Percentiles rank a stretch among this genome's conserved stretches.
These are phyloP conservation scores for Timandra comae DNA, from an alignment of 2,888 invertebrate genomes.

Conservation along the genomic window DNA sequence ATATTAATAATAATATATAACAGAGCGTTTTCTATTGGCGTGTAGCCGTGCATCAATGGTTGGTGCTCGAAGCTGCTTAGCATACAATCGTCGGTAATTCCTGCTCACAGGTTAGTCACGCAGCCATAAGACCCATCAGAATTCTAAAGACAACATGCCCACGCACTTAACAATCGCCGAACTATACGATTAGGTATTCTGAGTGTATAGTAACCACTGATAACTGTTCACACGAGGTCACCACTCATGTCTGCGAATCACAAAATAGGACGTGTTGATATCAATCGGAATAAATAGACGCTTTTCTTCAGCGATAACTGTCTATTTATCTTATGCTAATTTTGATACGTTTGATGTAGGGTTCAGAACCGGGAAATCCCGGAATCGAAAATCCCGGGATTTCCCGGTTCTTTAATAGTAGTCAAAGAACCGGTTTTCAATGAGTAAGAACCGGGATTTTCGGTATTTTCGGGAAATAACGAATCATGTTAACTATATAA, in stretches of 20 bases:
- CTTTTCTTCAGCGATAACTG: conserved; percentile 17
- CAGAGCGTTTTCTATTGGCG: no score
- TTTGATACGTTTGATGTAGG: neutral
- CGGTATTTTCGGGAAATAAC: no score
- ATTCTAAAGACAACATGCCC: conserved; percentile 53
- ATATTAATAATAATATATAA: no score
- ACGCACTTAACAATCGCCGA: conserved; percentile 53
- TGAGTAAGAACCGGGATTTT: no score
- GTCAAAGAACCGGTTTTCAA: no score
- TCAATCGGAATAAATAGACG: conserved; percentile 14
- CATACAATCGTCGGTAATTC: conserved; percentile 70
- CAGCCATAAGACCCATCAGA: conserved; percentile 55
- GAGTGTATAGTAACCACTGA: conserved; percentile 49
- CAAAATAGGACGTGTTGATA: conserved; percentile 38
- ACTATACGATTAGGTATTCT: conserved; percentile 21
- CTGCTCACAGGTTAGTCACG: conserved; percentile 65
- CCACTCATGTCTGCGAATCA: conserved; percentile 53
- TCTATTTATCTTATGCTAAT: conserved; percentile 4
- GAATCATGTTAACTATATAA: no score
- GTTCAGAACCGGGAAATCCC: no score
- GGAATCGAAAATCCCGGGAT: no score
- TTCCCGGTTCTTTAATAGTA: no score
- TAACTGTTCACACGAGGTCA: conserved; percentile 69
- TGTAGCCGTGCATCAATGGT: conserved; percentile 25
- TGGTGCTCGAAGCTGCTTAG: conserved; percentile 37